Conservation (phyloP, 2,888 invertebrate genomes). For the Orthosia gothica region DNA sequence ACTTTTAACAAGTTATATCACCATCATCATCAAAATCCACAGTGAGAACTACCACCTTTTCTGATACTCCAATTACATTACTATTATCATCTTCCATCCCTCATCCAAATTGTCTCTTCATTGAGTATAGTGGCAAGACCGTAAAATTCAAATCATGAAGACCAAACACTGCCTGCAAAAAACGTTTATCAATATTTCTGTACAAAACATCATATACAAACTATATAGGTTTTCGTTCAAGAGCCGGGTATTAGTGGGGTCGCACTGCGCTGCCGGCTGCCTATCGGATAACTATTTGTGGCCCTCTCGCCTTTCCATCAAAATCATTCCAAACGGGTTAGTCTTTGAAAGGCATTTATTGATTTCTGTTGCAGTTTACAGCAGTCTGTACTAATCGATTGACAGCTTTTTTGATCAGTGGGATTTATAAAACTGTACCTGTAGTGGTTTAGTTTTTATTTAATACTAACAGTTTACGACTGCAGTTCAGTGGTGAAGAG, state of each 20-base stretch:
- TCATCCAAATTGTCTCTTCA: neutral
- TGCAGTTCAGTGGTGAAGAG: too few species aligned
- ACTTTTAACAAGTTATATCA: neutral
- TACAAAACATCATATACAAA: constrained; percentile 21
- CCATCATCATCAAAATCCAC: neutral
- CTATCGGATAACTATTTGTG: constrained; percentile 58
- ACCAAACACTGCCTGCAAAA: constrained; percentile 15
- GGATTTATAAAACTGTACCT: constrained; percentile 21
- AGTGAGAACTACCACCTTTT: neutral
- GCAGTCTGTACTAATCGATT: constrained; percentile 24
- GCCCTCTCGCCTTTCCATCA: constrained; percentile 55
- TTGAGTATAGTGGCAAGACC: neutral
- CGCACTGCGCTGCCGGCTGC: constrained; percentile 45
- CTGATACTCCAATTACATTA: neutral
- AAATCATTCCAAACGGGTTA: constrained; percentile 65
- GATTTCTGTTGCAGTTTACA: constrained; percentile 52
- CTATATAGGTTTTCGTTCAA: constrained; percentile 13
- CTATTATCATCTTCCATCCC: neutral
- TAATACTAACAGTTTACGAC: neutral
- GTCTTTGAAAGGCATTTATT: constrained; percentile 58
- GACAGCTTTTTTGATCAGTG: constrained; percentile 26
- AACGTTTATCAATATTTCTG: constrained; percentile 34
- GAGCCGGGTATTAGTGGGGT: constrained; percentile 50
- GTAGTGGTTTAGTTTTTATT: neutral
- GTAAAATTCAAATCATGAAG: neutral